Evolutionary conservation across 2,113 vertebrate species (phyloP).

Genomic region (Rhynchomys soricoides): DNA sequence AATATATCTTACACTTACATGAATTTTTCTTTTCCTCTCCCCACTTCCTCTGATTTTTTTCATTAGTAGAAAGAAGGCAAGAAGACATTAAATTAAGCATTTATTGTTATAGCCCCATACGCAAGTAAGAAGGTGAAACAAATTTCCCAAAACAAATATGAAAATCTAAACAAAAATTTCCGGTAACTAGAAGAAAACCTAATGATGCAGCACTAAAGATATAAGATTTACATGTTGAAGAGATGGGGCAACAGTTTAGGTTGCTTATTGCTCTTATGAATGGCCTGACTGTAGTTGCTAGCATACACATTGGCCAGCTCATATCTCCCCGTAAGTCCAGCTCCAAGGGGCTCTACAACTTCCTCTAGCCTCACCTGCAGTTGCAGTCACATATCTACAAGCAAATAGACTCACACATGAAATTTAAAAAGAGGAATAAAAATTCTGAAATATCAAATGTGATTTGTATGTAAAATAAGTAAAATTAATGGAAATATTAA

Average conservation of each 20-base stretch:
- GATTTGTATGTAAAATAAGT: not conserved
- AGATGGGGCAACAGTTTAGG: not conserved
- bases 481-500: not conserved
- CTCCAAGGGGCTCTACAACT: not conserved
- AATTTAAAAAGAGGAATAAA: not conserved
- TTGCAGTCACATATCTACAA: not conserved
- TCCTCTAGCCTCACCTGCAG: not conserved
- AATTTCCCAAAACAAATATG: not conserved
- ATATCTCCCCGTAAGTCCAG: not conserved
- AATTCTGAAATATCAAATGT: not conserved
- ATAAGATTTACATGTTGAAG: no score
- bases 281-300: not conserved
- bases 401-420: not conserved
- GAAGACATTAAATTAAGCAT: not conserved
- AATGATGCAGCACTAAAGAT: not conserved
- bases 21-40: not conserved
- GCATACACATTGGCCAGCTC: no score
- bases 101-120: not conserved
- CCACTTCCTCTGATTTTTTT: not conserved
- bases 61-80: not conserved
- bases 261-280: not conserved
- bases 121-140: not conserved
- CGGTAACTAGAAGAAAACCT: not conserved
- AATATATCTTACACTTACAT: not conserved
- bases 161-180: not conserved